Base-by-base conservation (phyloP, 2,888 invertebrate species). In the Thera obeliscata region DNA sequence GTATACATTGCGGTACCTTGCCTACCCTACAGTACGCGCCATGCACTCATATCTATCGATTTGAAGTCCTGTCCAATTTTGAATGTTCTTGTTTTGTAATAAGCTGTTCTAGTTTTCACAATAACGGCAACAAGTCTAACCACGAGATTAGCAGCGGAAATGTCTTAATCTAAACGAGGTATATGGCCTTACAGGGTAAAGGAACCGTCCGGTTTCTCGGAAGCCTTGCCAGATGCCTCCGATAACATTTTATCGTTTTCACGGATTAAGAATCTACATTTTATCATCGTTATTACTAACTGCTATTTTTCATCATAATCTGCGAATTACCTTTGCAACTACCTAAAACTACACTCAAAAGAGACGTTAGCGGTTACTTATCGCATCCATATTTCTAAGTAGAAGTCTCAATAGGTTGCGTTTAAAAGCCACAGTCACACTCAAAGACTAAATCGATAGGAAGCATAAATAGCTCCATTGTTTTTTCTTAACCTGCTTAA, bases 21-120 rank as follows among this genome's bases (percentile, higher is more conserved):
- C 81, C 75, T 79, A 82, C 91, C 91, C 90, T 79, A 81, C 86
- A 82, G 81, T 78, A 81, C 81, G 75, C 79, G 78, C 76, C 82
- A 84, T 90, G 90, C 90, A 91, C 86, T 83, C 79, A 74, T 87
- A 86, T 87, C 83, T 91, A 93, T 91, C 82, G 84, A 84, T 82
- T 82, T 81, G 76, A 69, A 67, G 64, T 63, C 78, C 78, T 72
- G 67, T 64, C 67, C 70, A 71, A 77, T 78, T 73, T 67, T n/a
- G 56, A 75, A 74, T 61, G 69, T 72, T 62, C 64, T 65, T 56
- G n/a, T 52, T 52, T 52, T 52, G 52, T 52, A 12, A 33, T 63
- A 11, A 49, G 49, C 35, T 56, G 38, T 49, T 56, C 38, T 61
- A 54, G 38, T 52, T 52, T 22, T 22, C 22, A 22, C 22, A 22